phyloP scores from a whole-genome alignment of 2,113 vertebrate genomes.

The Paradoxurus hermaphroditus region DNA sequence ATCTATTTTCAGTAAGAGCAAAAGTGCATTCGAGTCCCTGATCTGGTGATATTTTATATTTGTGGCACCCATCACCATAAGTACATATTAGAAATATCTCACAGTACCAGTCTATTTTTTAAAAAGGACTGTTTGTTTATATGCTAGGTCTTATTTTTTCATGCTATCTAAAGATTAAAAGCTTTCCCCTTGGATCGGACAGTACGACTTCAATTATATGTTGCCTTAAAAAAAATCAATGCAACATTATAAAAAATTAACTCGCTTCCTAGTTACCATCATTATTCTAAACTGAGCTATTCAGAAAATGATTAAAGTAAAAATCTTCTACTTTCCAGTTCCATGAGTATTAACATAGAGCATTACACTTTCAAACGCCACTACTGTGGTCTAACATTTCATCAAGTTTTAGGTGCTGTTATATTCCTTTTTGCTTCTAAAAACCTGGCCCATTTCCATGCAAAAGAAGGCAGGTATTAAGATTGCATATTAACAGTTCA shows the following conservation, averaged over 20 bases:
- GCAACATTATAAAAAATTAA: constrained; percentile 74
- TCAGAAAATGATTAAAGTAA: constrained; percentile 74
- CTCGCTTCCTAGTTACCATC: constrained; percentile 80
- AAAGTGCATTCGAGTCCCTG: constrained; percentile 85
- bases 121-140: constrained; percentile 48
- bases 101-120: constrained; percentile 67
- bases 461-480: constrained; percentile 72
- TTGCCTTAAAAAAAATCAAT: constrained; percentile 72
- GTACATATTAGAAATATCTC: constrained; percentile 43
- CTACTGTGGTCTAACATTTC: constrained; percentile 76
- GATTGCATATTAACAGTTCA: constrained; percentile 48
- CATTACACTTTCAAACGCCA: constrained; percentile 78
- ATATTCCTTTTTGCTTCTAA: constrained; percentile 69
- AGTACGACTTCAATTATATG: constrained; percentile 81
- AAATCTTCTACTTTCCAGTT: constrained; percentile 83
- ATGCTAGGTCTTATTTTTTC: constrained; percentile 49
- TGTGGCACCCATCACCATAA: constrained; percentile 66
- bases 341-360: constrained; percentile 80
- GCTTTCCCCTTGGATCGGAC: constrained; percentile 67
- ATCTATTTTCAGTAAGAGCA: constrained; percentile 76
- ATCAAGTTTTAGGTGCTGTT: constrained; percentile 72
- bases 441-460: constrained; percentile 73
- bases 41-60: constrained; percentile 73
- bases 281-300: constrained; percentile 80
- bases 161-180: constrained; percentile 65